phyloP scores from a whole-genome alignment of 2,797 vertebrate genomes.

The Morus bassanus region DNA sequence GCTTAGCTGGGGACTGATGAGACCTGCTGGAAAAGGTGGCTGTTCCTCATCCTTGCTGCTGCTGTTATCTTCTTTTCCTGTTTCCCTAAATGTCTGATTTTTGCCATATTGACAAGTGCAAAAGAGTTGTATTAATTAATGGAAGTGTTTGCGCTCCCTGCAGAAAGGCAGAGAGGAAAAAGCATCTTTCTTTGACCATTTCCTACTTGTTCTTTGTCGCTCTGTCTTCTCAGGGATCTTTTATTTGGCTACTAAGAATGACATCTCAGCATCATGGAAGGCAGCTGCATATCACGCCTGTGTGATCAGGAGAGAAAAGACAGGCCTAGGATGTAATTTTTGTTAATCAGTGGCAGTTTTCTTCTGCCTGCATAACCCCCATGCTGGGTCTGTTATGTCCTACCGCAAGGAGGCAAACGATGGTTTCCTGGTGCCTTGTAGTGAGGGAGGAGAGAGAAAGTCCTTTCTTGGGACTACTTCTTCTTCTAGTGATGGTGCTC shows the following conservation, averaged over 20 bases:
- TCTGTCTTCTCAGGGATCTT: not conserved
- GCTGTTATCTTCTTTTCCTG: not conserved
- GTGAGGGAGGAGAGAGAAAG: not conserved
- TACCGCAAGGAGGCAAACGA: fast-evolving
- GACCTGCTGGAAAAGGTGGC: not conserved
- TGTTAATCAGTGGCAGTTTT: not conserved
- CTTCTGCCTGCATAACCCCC: not conserved
- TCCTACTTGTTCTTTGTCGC: not conserved
- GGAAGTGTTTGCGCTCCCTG: not conserved
- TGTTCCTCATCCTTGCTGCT: not conserved
- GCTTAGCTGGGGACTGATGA: not conserved
- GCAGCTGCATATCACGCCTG: not conserved
- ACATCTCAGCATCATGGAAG: not conserved
- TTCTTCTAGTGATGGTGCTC: not conserved
- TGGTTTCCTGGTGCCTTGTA: not conserved
- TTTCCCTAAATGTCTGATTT: not conserved
- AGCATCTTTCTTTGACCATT: not conserved
- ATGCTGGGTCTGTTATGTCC: not conserved
- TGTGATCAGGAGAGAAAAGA: not conserved
- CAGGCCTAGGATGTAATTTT: not conserved
- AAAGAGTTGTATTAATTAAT: not conserved
- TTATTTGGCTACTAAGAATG: not conserved
- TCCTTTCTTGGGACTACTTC: not conserved
- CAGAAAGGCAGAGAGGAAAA: not conserved
- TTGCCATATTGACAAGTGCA: not conserved